phyloP scores from a whole-genome alignment of 2,888 invertebrate genomes.

The Lycocerus yunnanus region DNA sequence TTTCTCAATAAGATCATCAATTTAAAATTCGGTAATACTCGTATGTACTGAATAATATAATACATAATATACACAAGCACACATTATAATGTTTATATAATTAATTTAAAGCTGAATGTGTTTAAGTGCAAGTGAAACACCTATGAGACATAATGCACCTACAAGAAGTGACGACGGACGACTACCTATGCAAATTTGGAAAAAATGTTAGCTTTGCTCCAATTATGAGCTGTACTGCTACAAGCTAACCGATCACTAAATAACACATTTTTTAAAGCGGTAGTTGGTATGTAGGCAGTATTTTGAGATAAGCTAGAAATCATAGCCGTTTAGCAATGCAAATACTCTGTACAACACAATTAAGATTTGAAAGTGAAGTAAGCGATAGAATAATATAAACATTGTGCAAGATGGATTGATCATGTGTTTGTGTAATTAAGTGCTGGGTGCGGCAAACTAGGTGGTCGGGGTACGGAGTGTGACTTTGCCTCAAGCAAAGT shows the following conservation, averaged over 20 bases:
- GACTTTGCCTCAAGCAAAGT: conserved; percentile 24
- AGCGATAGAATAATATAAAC: conserved; percentile 34
- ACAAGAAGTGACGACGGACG: background rate
- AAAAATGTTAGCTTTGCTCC: background rate
- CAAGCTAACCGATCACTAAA: background rate
- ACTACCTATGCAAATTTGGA: background rate
- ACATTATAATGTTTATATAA: too few species aligned
- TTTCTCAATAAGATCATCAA: too few species aligned
- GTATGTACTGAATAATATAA: too few species aligned
- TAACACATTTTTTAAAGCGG: background rate
- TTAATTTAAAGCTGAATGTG: too few species aligned
- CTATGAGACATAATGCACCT: background rate
- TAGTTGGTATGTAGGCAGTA: background rate
- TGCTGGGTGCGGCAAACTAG: conserved; percentile 29
- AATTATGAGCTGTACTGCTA: background rate
- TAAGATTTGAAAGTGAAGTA: conserved; percentile 32
- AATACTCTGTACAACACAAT: conserved; percentile 28
- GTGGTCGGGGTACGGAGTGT: conserved; percentile 30
- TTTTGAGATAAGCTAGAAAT: conserved; percentile 1
- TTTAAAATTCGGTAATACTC: too few species aligned
- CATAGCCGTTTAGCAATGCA: conserved; percentile 30
- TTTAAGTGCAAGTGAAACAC: too few species aligned
- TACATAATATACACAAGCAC: too few species aligned
- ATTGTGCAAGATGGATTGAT: conserved; percentile 33
- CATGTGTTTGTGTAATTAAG: conserved; percentile 34